Percentiles rank a stretch among this genome's conserved stretches.
Evolutionary conservation across 2,888 invertebrate species (phyloP).

Genomic region (Chelonus formosanus): DNA sequence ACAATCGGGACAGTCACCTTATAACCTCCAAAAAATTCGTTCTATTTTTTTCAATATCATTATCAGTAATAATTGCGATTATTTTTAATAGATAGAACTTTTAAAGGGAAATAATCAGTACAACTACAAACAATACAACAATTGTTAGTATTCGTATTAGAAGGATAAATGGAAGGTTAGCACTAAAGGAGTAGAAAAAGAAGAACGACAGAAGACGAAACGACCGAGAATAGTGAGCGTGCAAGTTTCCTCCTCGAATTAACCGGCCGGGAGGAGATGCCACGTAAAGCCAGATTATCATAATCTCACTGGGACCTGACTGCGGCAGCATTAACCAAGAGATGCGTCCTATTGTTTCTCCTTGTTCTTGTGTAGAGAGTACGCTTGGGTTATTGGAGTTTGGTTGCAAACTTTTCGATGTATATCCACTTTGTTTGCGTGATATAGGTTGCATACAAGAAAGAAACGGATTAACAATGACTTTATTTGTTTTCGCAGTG

Average conservation of each 20-base stretch:
- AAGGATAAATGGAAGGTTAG: constrained; percentile 9
- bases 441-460: constrained; percentile 10
- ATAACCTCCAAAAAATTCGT: too few species aligned
- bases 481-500: constrained; percentile 22
- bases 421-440: constrained; percentile 40
- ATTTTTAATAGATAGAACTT: too few species aligned
- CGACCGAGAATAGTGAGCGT: constrained; percentile 45
- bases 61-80: too few species aligned
- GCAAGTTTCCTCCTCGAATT: constrained; percentile 63
- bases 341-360: constrained; percentile 57
- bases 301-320: constrained; percentile 63
- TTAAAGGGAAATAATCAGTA: too few species aligned
- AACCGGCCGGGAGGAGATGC: constrained; percentile 51
- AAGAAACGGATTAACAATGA: constrained; percentile 23
- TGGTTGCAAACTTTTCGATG: constrained; percentile 45
- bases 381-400: constrained; percentile 44
- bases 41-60: too few species aligned
- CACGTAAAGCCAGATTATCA: constrained; percentile 64
- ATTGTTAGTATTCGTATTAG: constrained; percentile 30
- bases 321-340: constrained; percentile 61
- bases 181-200: not conserved
- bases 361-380: constrained; percentile 41
- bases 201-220: constrained; percentile 43
- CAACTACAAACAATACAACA: constrained; percentile 10
- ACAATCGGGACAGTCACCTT: too few species aligned